These are phyloP conservation scores for Rhagium mordax DNA, from an alignment of 2,888 invertebrate genomes.

Conservation along the genomic window DNA sequence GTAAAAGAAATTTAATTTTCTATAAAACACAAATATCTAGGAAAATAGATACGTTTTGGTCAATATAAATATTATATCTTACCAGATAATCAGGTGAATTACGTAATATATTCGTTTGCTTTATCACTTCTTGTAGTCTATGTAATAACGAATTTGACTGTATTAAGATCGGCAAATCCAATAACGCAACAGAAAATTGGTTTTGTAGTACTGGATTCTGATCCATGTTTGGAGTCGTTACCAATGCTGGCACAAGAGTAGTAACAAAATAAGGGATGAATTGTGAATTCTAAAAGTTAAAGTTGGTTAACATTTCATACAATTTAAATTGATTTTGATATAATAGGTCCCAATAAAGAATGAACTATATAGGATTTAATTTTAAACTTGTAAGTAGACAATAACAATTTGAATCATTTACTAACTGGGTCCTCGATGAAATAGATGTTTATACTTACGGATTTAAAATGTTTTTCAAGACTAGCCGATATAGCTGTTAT, in stretches of 20 bases:
- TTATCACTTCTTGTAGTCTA: slow-evolving; percentile 4
- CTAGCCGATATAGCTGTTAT: slow-evolving; percentile 22
- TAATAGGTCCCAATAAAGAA: no score
- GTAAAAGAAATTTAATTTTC: no score
- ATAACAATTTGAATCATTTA: no score
- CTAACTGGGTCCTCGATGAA: no score
- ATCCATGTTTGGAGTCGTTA: neutral
- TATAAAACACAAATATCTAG: no score
- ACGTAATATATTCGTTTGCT: slow-evolving; percentile 7
- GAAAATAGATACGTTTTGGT: no score
- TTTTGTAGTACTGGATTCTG: slow-evolving; percentile 19
- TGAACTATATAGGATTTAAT: no score
- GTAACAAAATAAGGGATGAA: slow-evolving; percentile 8
- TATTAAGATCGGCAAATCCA: slow-evolving; percentile 24
- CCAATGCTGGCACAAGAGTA: neutral
- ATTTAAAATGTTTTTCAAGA: slow-evolving; percentile 12
- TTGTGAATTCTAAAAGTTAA: slow-evolving; percentile 12
- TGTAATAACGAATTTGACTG: slow-evolving; percentile 1
- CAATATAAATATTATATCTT: neutral
- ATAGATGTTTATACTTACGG: neutral
- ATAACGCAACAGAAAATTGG: slow-evolving; percentile 19
- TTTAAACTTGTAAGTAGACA: no score
- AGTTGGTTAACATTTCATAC: neutral
- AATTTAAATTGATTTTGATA: no score
- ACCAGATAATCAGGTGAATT: slow-evolving; percentile 23